Base-by-base conservation (phyloP, 2,113 vertebrate species). In the Dipodomys spectabilis region DNA sequence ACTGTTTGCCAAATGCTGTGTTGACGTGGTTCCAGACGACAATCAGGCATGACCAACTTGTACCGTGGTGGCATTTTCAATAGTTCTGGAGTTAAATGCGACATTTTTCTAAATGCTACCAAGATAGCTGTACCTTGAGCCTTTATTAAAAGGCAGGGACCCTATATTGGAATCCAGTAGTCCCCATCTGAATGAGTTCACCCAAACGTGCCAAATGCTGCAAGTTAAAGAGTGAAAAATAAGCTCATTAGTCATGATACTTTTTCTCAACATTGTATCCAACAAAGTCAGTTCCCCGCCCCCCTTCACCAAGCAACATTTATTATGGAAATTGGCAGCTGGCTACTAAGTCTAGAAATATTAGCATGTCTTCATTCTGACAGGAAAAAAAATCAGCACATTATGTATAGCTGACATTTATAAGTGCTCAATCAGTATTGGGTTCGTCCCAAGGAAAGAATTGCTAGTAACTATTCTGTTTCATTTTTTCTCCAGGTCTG, bases 261-360 rank as follows among this genome's bases (percentile, higher is more conserved):
- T 86, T 74, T 94, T 82, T 30, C 62, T 8, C 53, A 78, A 23
- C 8, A 67, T 13, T 0, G 0, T 57, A 60, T 81, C 4, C 32
- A 86, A 49, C 81, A 91, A 64, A 69, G 22, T 87, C 32, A 60
- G 12, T 35, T 19, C 44, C 49, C 86, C 95, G 16, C 73, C 4
- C 1, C 25, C 62, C 16, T 53, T 10, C 28, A 81, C 39, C 39
- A 95, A 87, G 75, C 57, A 82, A 87, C 39, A 62, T 85, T 90
- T 83, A 87, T 72, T 94, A 84, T 96, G 64, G 35, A 94, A 89
- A 79, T 68, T 78, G 57, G 15, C 74, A 86, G 32, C 27, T 83
- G 7, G 5, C 27, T 60, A 22, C 3, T 74, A 90, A 32, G 23
- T 84, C 72, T 64, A 20, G 8, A 92, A 91, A 89, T 91, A 83